These are phyloP conservation scores for Strongylocentrotus purpuratus DNA, from an alignment of 35 echinoderm and acorn worm species.

Conservation along the genomic window DNA sequence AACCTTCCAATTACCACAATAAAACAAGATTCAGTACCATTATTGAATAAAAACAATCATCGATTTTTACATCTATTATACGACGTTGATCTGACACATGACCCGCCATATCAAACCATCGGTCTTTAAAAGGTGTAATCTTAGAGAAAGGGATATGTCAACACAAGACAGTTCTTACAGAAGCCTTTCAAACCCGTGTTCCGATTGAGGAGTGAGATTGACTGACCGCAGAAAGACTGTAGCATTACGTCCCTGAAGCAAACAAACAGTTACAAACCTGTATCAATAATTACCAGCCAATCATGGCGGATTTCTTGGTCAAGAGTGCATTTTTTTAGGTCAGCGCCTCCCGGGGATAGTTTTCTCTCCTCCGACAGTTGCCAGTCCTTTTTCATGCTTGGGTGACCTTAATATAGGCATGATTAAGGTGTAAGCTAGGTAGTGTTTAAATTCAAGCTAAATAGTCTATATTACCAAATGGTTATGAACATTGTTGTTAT, in stretches of 20 bases:
- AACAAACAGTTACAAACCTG: slow-evolving; percentile 17
- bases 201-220: neutral
- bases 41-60: neutral
- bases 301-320: neutral
- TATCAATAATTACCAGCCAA: neutral
- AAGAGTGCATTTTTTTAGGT: neutral
- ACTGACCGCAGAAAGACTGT: neutral
- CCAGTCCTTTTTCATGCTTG: no score
- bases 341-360: neutral
- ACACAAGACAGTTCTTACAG: neutral
- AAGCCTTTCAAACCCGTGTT: neutral
- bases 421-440: no score
- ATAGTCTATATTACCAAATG: no score
- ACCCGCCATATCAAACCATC: neutral
- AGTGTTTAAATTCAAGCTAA: no score
- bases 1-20: no score
- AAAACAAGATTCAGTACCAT: neutral
- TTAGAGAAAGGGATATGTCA: neutral
- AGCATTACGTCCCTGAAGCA: neutral
- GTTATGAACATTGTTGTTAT: no score
- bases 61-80: neutral
- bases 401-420: no score
- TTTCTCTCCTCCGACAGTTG: neutral
- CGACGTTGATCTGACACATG: neutral
- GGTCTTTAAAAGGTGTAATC: neutral